A percentile compares a stretch with the other conserved stretches of the same genome.
These are phyloP conservation scores for Oceanodroma leucorhoa DNA, from an alignment of 2,797 vertebrate species.

Conservation along the genomic window DNA sequence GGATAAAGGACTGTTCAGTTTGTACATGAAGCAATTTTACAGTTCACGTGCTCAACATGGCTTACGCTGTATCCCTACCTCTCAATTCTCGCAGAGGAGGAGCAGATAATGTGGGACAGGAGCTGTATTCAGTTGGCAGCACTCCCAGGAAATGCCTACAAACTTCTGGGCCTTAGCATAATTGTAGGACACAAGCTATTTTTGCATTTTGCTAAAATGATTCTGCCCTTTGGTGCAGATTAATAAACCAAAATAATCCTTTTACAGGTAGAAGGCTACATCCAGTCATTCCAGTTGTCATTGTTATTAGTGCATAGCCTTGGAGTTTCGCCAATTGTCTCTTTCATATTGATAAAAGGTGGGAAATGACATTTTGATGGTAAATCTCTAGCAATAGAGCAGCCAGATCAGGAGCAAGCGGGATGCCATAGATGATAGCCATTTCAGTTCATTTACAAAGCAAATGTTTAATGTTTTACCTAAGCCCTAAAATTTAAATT, in stretches of 20 bases:
- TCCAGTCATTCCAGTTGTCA: not conserved
- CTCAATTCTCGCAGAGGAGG: not conserved
- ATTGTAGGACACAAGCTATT: not conserved
- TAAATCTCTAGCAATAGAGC: not conserved
- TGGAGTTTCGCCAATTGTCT: not conserved
- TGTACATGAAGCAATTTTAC: not conserved
- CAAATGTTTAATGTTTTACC: not conserved
- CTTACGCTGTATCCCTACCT: not conserved
- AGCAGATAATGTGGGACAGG: not conserved
- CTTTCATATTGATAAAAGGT: not conserved
- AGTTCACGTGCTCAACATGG: not conserved
- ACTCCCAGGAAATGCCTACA: constrained; percentile 19
- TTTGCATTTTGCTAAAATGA: not conserved
- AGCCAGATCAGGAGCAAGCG: not conserved
- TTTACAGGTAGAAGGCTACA: not conserved
- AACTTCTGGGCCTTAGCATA: not conserved
- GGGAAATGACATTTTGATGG: not conserved
- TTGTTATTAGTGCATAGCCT: not conserved
- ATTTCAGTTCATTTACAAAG: not conserved
- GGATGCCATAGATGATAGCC: not conserved
- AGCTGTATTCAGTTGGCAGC: not conserved
- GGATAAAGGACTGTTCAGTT: not conserved
- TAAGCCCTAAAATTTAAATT: not conserved
- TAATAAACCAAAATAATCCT: not conserved
- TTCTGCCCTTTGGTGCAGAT: not conserved